Evolutionary conservation across 2,797 vertebrate species (phyloP), one percentile per base, ranked within the genome.

Genomic region (Hylomyscus alleni): DNA sequence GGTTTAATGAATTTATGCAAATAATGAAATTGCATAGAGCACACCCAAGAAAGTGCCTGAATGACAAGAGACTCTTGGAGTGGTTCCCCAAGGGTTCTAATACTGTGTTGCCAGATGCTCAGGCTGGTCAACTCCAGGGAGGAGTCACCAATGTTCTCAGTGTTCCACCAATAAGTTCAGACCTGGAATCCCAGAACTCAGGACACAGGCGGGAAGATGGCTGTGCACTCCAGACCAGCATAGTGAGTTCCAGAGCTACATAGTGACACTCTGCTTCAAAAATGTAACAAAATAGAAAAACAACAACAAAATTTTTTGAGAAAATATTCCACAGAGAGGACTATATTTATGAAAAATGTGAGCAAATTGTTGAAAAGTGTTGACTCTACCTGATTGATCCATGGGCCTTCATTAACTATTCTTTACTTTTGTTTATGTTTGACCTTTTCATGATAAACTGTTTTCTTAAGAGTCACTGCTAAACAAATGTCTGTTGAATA

Each of bases 381-480:
- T 95, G 93, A 91, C 50, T 40, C 56, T 26, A 65, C 69, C 54
- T 58, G 54, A 85, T 76, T 50, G 56, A 86, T 56, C 80, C 76
- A 40, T 12, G 0, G 92, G 88, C 52, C 90, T 91, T 80, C 86
- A 76, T 90, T 89, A 88, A 89, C 76, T 12, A 75, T 54, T 89
- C 90, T 94, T 92, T 82, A 34, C 91, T 76, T 96, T 87, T 95
- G 86, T 89, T 96, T 89, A 86, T 14, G 82, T 94, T 93, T 89
- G 94, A 97, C 81, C 80, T 95, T 96, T 95, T 96, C 75, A 54
- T 80, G 87, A 95, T 97, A 91, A 97, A 94, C 96, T 94, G 89
- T 95, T 96, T 97, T 96, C 94, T 97, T 94, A 96, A 97, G 93
- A 97, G 95, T 91, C 91, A 58, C 92, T 91, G 81, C 95, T 95